Evolutionary conservation across 1,140 invertebrate species (phyloP), one percentile per base, ranked within the genome.

Genomic region (Diuraphis noxia): DNA sequence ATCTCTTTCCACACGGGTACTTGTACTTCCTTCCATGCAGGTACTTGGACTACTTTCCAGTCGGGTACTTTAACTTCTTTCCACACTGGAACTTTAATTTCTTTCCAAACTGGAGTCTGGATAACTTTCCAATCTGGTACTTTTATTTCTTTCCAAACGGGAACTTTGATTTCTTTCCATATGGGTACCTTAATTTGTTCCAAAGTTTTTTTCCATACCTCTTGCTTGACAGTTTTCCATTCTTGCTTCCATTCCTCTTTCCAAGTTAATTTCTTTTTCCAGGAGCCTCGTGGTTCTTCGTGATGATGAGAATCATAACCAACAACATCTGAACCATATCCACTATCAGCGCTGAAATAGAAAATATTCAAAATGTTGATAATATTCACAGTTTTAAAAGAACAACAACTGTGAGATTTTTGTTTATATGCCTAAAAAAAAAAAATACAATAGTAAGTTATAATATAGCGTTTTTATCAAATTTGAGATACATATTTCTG

Each of bases 1-100:
- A 95, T 93, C 89, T 95, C 94, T 94, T 95, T 95, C 93, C 92
- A 93, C 6, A 85, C 94, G 1, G 94, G 94, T 0, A 94, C 94
- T 91, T 95, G 93, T 40, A 95, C 94, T 94, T 96, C 94, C 93
- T 95, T 96, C 96, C 95, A 96, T 63, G 94, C 95, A 2, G 96
- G 95, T 0, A 96, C 95, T 93, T 96, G 94, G 7, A 96, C 94
- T 93, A 95, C 95, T 92, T 95, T 96, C 95, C 95, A 96, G 25
- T 95, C 95, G 6, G 96, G 95, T 17, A 95, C 95, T 93, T 96
- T 94, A 25, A 95, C 93, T 93, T 96, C 95, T 92, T 96, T 96
- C 96, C 96, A 96, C 17, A 95, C 93, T 0, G 95, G 95, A 40
- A 95, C 95, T 93, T 95, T 94, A 0, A 94, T 93, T 92, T 95